A percentile compares a stretch with the other conserved stretches of the same genome.
These are phyloP conservation scores for Mesorhabditis spiculigera DNA, from an alignment of 2,888 invertebrate genomes.

Conservation along the genomic window DNA sequence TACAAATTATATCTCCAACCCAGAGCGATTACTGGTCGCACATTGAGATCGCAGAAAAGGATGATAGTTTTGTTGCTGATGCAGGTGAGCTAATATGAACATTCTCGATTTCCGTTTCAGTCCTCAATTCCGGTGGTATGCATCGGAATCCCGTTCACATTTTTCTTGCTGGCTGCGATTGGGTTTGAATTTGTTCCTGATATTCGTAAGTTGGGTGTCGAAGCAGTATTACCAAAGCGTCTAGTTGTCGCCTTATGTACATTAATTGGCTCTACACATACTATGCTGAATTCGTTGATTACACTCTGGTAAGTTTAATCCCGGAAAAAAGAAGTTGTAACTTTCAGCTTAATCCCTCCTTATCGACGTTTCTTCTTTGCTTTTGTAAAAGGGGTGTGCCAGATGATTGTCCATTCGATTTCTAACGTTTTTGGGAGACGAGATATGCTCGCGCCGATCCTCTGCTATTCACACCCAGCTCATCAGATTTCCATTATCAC, in stretches of 20 bases:
- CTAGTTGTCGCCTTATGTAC: constrained; percentile 1
- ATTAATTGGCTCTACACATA: background rate
- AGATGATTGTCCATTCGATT: too few species aligned
- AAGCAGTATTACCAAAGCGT: background rate
- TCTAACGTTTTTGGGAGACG: too few species aligned
- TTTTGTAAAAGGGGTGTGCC: too few species aligned
- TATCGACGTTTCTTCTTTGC: too few species aligned
- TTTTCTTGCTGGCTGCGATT: background rate
- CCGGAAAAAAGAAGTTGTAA: too few species aligned
- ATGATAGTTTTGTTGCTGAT: background rate
- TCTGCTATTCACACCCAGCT: too few species aligned
- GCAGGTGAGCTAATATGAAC: background rate
- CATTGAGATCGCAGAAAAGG: background rate
- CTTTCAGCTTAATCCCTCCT: too few species aligned
- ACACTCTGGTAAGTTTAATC: background rate
- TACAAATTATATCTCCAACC: constrained; percentile 5
- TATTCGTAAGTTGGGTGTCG: too few species aligned
- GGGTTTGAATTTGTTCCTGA: too few species aligned
- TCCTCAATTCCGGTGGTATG: background rate
- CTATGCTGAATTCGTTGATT: background rate
- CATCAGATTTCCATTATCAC: too few species aligned
- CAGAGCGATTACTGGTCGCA: background rate
- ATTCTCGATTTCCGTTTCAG: background rate
- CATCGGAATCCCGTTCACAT: constrained; percentile 1
- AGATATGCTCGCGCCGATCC: too few species aligned